Evolutionary conservation across 2,888 invertebrate species (phyloP).

Genomic region (Pammene fasciana): DNA sequence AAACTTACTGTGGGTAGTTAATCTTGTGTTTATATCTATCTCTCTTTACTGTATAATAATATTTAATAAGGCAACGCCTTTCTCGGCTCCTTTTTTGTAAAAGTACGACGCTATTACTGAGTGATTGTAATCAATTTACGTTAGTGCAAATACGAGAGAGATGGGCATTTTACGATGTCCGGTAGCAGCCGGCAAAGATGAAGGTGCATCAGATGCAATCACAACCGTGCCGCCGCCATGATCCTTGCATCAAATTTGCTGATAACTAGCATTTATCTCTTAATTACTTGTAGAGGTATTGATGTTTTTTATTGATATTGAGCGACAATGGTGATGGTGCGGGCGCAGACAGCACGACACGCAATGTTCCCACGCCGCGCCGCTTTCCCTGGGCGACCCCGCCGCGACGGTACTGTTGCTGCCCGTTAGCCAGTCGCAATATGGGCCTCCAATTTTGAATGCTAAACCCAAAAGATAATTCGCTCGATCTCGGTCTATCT

Average conservation of each 20-base stretch:
- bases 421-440: conserved; percentile 42
- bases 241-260: conserved; percentile 70
- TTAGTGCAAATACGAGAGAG: conserved; percentile 59
- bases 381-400: conserved; percentile 47
- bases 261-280: conserved; percentile 68
- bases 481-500: conserved; percentile 5
- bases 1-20: not conserved
- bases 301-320: conserved; percentile 22
- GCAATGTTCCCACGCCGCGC: conserved; percentile 59
- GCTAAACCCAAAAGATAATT: not conserved
- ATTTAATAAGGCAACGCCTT: conserved; percentile 36
- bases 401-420: conserved; percentile 40
- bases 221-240: conserved; percentile 64
- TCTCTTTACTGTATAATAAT: conserved; percentile 7
- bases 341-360: conserved; percentile 45
- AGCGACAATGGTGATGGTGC: conserved; percentile 29
- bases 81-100: conserved; percentile 24
- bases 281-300: conserved; percentile 63
- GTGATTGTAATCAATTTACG: conserved; percentile 59
- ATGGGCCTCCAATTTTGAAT: conserved; percentile 1
- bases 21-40: not conserved
- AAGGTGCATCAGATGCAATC: conserved; percentile 70
- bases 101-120: conserved; percentile 23
- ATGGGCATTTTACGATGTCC: conserved; percentile 52
- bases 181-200: conserved; percentile 70